Conservation (phyloP, 2,888 invertebrate genomes). For the Rutpela maculata region DNA sequence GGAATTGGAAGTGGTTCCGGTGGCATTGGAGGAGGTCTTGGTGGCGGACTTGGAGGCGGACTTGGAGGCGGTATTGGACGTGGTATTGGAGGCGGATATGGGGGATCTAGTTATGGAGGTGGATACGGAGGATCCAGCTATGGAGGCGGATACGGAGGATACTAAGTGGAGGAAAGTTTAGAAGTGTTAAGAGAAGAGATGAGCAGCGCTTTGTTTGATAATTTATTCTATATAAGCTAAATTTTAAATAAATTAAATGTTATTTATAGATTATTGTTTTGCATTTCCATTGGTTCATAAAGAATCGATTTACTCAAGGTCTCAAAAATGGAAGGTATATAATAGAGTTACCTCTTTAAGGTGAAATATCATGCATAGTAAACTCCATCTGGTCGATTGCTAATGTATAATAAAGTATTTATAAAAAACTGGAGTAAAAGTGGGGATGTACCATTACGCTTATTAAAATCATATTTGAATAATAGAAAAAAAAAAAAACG, state of each 20-base stretch:
- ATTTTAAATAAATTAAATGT: constrained; percentile 27
- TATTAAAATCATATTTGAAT: too few species aligned
- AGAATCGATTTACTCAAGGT: too few species aligned
- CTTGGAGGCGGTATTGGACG: constrained; percentile 7
- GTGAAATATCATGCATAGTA: too few species aligned
- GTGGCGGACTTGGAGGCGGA: too few species aligned
- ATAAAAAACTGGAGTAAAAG: too few species aligned
- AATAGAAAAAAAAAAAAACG: too few species aligned
- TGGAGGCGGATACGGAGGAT: constrained; percentile 5
- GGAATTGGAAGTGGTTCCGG: constrained; percentile 9
- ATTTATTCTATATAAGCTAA: constrained; percentile 24
- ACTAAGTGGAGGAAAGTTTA: background rate
- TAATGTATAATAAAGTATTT: too few species aligned
- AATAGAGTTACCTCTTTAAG: too few species aligned
- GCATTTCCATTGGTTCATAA: background rate
- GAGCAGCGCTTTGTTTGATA: constrained; percentile 36
- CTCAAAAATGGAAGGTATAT: too few species aligned
- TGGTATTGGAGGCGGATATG: constrained; percentile 7
- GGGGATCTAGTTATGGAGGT: constrained; percentile 13
- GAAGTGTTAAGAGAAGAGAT: background rate
- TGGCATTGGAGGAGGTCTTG: constrained; percentile 20
- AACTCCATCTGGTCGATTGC: too few species aligned
- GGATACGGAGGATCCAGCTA: constrained; percentile 7
- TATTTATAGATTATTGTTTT: background rate
- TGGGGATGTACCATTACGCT: too few species aligned